Base-by-base conservation (phyloP, 2,113 vertebrate species). In the Hucho hucho region DNA sequence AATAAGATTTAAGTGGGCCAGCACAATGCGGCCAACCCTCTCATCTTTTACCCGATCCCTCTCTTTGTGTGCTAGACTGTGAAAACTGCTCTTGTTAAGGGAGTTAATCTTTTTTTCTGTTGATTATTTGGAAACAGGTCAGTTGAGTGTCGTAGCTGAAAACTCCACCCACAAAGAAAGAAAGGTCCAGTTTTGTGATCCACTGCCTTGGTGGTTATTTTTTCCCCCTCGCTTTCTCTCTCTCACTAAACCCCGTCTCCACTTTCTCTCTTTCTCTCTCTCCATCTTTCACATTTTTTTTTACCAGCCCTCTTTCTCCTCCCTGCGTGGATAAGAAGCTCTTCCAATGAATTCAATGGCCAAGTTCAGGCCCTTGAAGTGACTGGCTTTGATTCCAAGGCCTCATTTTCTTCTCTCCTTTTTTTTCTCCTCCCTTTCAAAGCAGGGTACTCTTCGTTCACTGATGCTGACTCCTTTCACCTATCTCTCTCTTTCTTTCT, bases 111-210 rank as follows among this genome's bases (percentile, higher is more conserved):
- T 95, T 79, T 76, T 72, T 82, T 87, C 89, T 91, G 87, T 88
- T 93, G 87, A 95, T 95, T 96, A 96, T 97, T 96, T 97, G 93
- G 94, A 97, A 97, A 96, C 95, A 96, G 94, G 94, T 96, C 95
- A 95, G 93, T 95, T 43, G 37, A 43, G 37, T 43, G 9, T 43
- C 37, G 9, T 43, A 91, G 72, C 88, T 93, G 86, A 89, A 95
- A 92, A 94, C 93, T 94, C 93, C 93, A 89, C 93, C 93, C 81
- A 85, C 92, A 93, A 94, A 91, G 16, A 75, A 75, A 74, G 64
- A 76, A 70, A 78, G 71, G 84, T 76, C 82, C 6, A 86, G 37
- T 91, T 93, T 85, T 90, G 88, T 88, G 84, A 87, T 87, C 90
- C 83, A 87, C 85, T 91, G 92, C 91, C 90, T 93, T 73, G 26